These are phyloP conservation scores for Lasioglossum oenotherae DNA, from an alignment of 2,888 invertebrate genomes.

Conservation along the genomic window DNA sequence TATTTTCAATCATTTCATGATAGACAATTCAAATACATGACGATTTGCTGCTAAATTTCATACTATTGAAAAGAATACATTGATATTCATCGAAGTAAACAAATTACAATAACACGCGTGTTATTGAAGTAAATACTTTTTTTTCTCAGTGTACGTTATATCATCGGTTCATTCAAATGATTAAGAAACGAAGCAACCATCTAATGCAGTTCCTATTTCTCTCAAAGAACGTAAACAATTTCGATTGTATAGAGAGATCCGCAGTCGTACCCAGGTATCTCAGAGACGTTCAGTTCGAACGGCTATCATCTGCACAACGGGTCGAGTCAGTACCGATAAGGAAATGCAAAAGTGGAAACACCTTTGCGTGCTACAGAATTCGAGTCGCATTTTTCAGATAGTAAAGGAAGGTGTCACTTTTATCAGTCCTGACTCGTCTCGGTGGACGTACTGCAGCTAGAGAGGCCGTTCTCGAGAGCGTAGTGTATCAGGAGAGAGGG, in stretches of 20 bases:
- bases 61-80: too few species aligned
- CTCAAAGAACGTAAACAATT: neutral
- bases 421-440: neutral
- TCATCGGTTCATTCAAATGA: neutral
- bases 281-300: neutral
- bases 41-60: too few species aligned
- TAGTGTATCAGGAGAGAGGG: slow-evolving; percentile 68
- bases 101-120: too few species aligned
- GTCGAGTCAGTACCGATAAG: neutral
- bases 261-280: neutral
- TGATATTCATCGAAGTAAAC: too few species aligned
- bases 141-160: too few species aligned
- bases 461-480: neutral
- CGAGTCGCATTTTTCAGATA: neutral
- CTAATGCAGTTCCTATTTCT: neutral
- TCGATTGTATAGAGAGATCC: neutral
- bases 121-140: too few species aligned
- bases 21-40: too few species aligned
- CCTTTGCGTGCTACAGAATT: neutral
- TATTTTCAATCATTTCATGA: too few species aligned
- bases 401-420: neutral
- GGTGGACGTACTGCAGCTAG: neutral
- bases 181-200: neutral
- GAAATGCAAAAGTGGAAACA: neutral
- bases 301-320: neutral